Evolutionary conservation across 1,140 invertebrate species (phyloP), one percentile per base, ranked within the genome.

Genomic region (Drosophila sucinea): DNA sequence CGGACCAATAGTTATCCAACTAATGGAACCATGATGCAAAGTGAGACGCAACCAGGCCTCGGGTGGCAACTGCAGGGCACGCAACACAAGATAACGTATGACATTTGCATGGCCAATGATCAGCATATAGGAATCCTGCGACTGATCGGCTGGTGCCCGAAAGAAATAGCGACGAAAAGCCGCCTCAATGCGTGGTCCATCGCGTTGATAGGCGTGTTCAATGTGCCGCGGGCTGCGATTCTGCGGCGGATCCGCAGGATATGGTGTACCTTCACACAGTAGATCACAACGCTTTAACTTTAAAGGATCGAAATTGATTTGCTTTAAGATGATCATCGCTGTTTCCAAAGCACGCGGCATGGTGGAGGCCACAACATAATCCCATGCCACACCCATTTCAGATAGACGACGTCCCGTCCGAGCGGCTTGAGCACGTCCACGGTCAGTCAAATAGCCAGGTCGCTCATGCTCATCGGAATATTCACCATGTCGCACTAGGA

Each of bases 91-190:
- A 93, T 98, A 99, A 70, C 98, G 93, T 78, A 99, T 99, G 7
- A 99, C 98, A 93, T 99, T 99, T 4, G 97, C 98, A 93, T 99
- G 99, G 80, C 98, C 99, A 3, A 99, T 97, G 55, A 99, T 93
- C 33, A 99, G 92, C 60, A 99, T 98, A 92, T 97, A 98, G 1
- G 95, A 95, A 91, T 99, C 97, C 47, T 95, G 92, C 63, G 95
- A 93, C 92, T 99, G 98, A 3, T 93, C 92, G 1, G 95, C 94
- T 40, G 95, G 93, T 23, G 98, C 98, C 65, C 99, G 93, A 92
- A 99, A 95, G 91, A 99, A 97, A 92, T 98, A 98, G 81, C 96
- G 96, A 47, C 97, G 93, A 93, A 99, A 99, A 10, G 97, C 99
- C 0, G 97, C 97, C 93, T 99, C 99, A 81, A 99, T 99, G 74